phyloP scores from a whole-genome alignment of 2,797 vertebrate genomes.

The Pithecia hirsuta region DNA sequence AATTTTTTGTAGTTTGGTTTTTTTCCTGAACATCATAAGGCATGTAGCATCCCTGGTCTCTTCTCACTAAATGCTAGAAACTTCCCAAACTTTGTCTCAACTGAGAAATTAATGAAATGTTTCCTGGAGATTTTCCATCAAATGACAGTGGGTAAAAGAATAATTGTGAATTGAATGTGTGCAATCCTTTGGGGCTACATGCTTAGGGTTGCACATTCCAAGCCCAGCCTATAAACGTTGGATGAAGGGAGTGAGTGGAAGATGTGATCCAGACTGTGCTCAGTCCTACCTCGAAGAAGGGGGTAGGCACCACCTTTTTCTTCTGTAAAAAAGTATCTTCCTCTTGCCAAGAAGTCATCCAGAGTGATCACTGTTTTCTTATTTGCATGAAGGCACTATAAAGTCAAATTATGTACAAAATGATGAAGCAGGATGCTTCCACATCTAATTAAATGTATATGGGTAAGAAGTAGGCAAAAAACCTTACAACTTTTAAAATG shows the following conservation, averaged over 20 bases:
- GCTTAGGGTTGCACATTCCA: not conserved
- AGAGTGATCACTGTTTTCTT: not conserved
- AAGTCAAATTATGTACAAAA: not conserved
- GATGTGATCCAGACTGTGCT: not conserved
- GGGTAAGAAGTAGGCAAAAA: not conserved
- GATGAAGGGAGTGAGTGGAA: accelerated
- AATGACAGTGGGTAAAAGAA: not conserved
- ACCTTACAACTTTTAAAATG: not conserved
- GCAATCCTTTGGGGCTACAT: accelerated
- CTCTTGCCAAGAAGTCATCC: not conserved
- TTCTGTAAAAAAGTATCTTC: not conserved
- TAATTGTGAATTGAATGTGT: not conserved
- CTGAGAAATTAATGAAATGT: not conserved
- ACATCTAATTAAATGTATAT: not conserved
- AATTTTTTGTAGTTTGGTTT: not conserved
- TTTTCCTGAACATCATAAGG: not conserved
- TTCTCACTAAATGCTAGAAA: not conserved
- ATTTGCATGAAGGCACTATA: not conserved
- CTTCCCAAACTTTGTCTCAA: not conserved
- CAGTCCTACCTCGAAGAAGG: not conserved
- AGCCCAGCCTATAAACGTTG: not conserved
- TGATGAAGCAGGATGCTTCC: not conserved
- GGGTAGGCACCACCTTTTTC: too few relatives aligned
- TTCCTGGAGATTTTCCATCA: not conserved
- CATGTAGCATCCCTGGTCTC: not conserved